These are phyloP conservation scores for Netelia virgata DNA, from an alignment of 2,888 invertebrate species.

Conservation along the genomic window DNA sequence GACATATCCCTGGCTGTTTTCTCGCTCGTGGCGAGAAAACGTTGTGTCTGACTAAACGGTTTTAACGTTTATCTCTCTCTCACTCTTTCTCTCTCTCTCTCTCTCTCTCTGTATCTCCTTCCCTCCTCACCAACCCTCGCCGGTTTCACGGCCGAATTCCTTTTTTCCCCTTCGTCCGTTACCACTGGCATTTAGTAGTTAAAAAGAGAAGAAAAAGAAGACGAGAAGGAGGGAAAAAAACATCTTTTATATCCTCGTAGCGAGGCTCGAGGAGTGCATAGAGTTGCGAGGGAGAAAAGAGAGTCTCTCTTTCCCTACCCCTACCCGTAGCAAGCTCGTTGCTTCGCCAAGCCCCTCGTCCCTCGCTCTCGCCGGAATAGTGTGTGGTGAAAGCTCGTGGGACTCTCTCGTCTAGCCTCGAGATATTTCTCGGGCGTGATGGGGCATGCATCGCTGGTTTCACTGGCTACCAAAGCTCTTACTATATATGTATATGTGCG, in stretches of 20 bases:
- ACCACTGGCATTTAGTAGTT: slow-evolving; percentile 40
- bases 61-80: slow-evolving; percentile 9
- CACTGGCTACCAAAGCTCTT: slow-evolving; percentile 62
- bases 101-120: too few species aligned
- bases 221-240: slow-evolving; percentile 14
- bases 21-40: slow-evolving; percentile 21
- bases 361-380: neutral
- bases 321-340: slow-evolving; percentile 1
- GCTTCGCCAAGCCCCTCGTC: neutral
- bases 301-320: slow-evolving; percentile 60
- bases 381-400: slow-evolving; percentile 58
- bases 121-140: too few species aligned
- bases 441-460: slow-evolving; percentile 76
- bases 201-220: slow-evolving; percentile 12
- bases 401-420: slow-evolving; percentile 55
- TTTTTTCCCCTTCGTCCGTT: slow-evolving; percentile 9
- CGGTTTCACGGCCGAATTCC: neutral
- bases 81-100: too few species aligned
- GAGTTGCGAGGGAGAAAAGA: slow-evolving; percentile 52
- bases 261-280: slow-evolving; percentile 34
- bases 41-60: slow-evolving; percentile 29
- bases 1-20: slow-evolving; percentile 11
- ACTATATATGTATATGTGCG: slow-evolving; percentile 48
- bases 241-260: slow-evolving; percentile 40
- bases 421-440: slow-evolving; percentile 74